Percentiles rank a stretch among this genome's conserved stretches.
These are phyloP conservation scores for Drosophila setifemur DNA, from an alignment of 1,140 invertebrate genomes.

Conservation along the genomic window DNA sequence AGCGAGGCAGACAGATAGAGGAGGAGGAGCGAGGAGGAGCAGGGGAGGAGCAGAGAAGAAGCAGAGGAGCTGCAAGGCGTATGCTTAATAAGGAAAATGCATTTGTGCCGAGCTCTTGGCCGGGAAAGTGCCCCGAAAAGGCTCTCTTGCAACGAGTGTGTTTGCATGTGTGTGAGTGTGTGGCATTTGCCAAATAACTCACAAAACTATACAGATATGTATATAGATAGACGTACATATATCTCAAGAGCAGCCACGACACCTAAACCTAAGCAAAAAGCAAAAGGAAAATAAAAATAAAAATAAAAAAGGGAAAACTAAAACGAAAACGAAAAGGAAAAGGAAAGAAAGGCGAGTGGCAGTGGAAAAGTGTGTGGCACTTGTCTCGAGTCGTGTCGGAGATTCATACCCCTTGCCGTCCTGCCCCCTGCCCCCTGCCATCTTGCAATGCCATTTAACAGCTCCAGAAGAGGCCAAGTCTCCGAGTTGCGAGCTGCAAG, in stretches of 20 bases:
- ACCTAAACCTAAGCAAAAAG: no score
- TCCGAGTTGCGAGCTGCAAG: slow-evolving; percentile 10
- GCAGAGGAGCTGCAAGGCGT: slow-evolving; percentile 5
- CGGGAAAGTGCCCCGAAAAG: slow-evolving; percentile 41
- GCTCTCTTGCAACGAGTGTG: slow-evolving; percentile 1
- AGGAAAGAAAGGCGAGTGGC: slow-evolving; percentile 7
- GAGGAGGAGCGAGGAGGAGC: background rate
- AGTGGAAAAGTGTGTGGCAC: slow-evolving; percentile 14
- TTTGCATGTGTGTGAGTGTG: slow-evolving; percentile 3
- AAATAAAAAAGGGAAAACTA: background rate
- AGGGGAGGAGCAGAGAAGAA: background rate
- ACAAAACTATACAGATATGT: slow-evolving; percentile 31
- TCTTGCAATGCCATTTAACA: slow-evolving; percentile 59
- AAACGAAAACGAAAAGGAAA: no score
- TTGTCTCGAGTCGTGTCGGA: slow-evolving; percentile 37
- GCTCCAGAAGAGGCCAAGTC: slow-evolving; percentile 10
- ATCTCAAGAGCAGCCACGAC: slow-evolving; percentile 61
- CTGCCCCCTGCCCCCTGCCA: slow-evolving; percentile 5
- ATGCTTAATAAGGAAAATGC: slow-evolving; percentile 68
- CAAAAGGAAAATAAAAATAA: slow-evolving; percentile 31
- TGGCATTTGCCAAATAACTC: slow-evolving; percentile 58
- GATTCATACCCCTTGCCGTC: background rate
- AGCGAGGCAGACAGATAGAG: slow-evolving; percentile 1
- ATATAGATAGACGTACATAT: slow-evolving; percentile 5
- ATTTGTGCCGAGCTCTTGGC: slow-evolving; percentile 56